phyloP scores from a whole-genome alignment of 2,113 vertebrate genomes.

The Alligator mississippiensis region DNA sequence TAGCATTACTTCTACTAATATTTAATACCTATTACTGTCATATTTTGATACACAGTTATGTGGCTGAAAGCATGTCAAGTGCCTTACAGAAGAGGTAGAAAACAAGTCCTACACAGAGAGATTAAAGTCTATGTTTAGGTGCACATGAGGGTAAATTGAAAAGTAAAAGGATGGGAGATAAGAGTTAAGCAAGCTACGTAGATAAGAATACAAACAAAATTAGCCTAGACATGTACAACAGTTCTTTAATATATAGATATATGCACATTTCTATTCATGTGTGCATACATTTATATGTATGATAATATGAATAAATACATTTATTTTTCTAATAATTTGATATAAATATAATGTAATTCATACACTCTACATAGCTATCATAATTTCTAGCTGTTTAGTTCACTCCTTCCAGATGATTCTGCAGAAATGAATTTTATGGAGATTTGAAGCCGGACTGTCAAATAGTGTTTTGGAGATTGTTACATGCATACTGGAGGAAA shows the following conservation, averaged over 20 bases:
- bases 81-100: not conserved
- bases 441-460: not conserved
- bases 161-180: not conserved
- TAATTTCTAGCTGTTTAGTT: not conserved
- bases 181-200: not conserved
- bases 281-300: not conserved
- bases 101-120: not conserved
- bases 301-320: not conserved
- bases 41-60: not conserved
- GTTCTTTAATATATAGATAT: too few relatives aligned
- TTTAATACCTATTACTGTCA: not conserved
- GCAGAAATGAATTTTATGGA: not conserved
- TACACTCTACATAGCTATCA: too few relatives aligned
- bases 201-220: not conserved
- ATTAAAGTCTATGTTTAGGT: not conserved
- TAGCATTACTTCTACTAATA: not conserved
- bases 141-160: not conserved
- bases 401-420: not conserved
- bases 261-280: not conserved
- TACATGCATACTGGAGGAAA: not conserved
- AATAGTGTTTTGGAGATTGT: not conserved
- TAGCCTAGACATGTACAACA: not conserved
- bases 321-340: too few relatives aligned
- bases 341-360: too few relatives aligned
- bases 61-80: not conserved